Evolutionary conservation across 2,888 invertebrate genomes (phyloP).

Genomic region (Phyllotreta striolata): DNA sequence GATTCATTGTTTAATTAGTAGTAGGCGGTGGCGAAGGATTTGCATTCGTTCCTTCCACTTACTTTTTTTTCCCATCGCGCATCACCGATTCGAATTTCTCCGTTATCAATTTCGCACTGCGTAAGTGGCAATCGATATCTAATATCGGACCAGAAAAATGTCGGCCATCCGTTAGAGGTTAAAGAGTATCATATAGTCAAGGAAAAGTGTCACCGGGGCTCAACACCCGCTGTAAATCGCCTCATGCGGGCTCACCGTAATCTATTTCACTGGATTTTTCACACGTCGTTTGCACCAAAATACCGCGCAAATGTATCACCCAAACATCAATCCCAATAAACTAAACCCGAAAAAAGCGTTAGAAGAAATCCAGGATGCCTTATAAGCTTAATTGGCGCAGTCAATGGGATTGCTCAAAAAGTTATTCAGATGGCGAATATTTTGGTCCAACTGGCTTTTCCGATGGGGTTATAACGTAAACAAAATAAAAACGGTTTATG

Average conservation of each 20-base stretch:
- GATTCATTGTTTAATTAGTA: slow-evolving; percentile 32
- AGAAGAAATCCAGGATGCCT: too few species aligned
- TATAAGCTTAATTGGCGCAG: too few species aligned
- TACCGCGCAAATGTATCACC: not conserved
- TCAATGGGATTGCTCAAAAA: too few species aligned
- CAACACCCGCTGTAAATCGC: slow-evolving; percentile 22
- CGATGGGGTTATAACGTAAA: slow-evolving; percentile 32
- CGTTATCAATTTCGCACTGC: too few species aligned
- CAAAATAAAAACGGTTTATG: slow-evolving; percentile 42
- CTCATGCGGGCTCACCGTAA: slow-evolving; percentile 23
- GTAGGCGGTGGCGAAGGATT: slow-evolving; percentile 31
- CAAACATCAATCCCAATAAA: not conserved
- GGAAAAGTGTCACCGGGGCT: slow-evolving; percentile 13
- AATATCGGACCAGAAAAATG: slow-evolving; percentile 15
- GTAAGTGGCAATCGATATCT: slow-evolving; percentile 10
- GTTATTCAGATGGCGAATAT: not conserved
- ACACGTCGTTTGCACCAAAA: slow-evolving; percentile 21
- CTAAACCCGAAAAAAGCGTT: not conserved
- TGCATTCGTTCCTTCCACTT: slow-evolving; percentile 16
- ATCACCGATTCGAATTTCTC: too few species aligned
- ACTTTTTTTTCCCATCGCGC: slow-evolving; percentile 2
- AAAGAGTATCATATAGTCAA: slow-evolving; percentile 13
- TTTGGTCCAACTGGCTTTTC: slow-evolving; percentile 22
- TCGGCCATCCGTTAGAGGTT: slow-evolving; percentile 13
- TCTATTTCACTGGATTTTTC: slow-evolving; percentile 30